Base-by-base conservation (phyloP, 2,113 vertebrate species). In the Eulacestoma nigropectus region DNA sequence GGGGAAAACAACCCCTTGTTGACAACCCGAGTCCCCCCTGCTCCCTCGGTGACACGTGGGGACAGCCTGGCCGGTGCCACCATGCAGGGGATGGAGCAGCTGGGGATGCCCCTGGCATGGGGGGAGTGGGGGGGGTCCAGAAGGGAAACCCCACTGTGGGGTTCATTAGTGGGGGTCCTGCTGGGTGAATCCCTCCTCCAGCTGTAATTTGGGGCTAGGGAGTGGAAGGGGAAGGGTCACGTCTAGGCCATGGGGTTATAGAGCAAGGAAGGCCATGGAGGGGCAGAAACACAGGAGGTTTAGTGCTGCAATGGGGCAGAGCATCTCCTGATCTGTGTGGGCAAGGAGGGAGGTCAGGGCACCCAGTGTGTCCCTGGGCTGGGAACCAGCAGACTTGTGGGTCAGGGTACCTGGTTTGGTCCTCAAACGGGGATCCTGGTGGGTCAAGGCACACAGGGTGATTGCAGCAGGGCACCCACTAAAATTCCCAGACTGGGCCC, bases 81-180 rank as follows among this genome's bases (percentile, higher is more conserved):
- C 18, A 2, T 0, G 10, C n/a, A 42, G 46, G 47, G 68, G 16
- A 21, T 4, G 25, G 21, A 75, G 53, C n/a, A 68, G 47, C 7
- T 1, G 0, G 23, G 46, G 59, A 57, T 7, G 2, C 1, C 57
- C 19, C 22, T 52, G 53, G 47, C 8, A 10, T 11, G 14, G 14
- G 4, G 30, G 2, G 3, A 6, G 4, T 6, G 27, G 5, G 19
- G 27, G 4, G 5, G 7, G 4, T 35, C 11, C 0, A 7, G 25
- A 13, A 4, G 17, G 37, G 65, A 69, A 42, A 41, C 2, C 12
- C 19, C 20, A 6, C 4, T 0, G 49, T 10, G 13, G 73, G 39
- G 21, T 20, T 35, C 6, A 3, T 21, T 57, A 8, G 13, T 0
- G 11, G 17, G 72, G 19, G 16, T 62, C 37, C 37, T 75, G 18